Evolutionary conservation across 2,113 vertebrate species (phyloP).

Genomic region (Arizona elegans): DNA sequence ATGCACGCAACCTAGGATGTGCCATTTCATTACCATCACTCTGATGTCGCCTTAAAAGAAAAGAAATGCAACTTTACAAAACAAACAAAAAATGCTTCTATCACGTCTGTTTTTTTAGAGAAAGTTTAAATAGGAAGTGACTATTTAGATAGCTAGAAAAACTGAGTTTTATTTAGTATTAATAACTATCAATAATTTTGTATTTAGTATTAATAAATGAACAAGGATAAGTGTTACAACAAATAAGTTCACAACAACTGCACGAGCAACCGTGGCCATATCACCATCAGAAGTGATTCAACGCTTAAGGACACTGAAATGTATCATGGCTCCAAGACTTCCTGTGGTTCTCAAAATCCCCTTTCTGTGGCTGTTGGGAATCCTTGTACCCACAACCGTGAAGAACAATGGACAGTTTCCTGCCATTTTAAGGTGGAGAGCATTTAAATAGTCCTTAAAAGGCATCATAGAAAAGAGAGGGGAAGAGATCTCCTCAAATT

Average conservation of each 20-base stretch:
- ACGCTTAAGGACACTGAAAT: background rate
- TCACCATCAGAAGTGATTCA: background rate
- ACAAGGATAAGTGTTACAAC: conserved; percentile 36
- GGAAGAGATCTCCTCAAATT: background rate
- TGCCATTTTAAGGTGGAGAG: background rate
- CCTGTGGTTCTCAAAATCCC: background rate
- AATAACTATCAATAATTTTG: background rate
- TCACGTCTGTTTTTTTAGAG: background rate
- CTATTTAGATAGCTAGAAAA: background rate
- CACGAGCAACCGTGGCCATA: too few species aligned
- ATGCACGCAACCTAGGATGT: conserved; percentile 80
- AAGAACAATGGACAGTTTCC: background rate
- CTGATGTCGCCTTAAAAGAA: conserved; percentile 84
- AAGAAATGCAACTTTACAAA: conserved; percentile 55
- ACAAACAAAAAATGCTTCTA: conserved; percentile 33
- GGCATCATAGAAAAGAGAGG: background rate
- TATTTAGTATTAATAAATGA: conserved; percentile 17
- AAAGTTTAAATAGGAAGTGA: background rate
- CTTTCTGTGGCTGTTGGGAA: background rate
- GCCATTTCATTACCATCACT: conserved; percentile 84
- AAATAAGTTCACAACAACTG: background rate
- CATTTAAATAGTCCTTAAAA: background rate
- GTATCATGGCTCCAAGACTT: background rate
- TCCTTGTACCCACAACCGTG: background rate
- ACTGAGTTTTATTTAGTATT: conserved; percentile 16